A percentile compares a stretch with the other conserved stretches of the same genome.
phyloP scores from a whole-genome alignment of 2,113 vertebrate genomes.

The Cromileptes altivelis region DNA sequence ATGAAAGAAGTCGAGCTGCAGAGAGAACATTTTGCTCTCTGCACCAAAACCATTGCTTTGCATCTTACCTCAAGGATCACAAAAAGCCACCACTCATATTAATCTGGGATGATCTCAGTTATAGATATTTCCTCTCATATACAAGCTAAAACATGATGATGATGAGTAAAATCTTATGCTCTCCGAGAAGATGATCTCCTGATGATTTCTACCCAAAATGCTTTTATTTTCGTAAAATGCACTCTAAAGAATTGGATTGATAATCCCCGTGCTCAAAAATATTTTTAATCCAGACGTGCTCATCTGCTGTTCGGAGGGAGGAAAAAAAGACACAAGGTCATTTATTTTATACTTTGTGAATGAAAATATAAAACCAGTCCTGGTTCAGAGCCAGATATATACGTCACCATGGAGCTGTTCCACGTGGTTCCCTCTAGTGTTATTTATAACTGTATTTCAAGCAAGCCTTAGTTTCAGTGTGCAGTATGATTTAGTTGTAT shows the following conservation, averaged over 20 bases:
- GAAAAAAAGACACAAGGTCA: conserved; percentile 35
- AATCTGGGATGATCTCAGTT: conserved; percentile 31
- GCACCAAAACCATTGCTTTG: not conserved
- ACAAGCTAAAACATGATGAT: conserved; percentile 23
- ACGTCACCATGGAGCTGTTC: not conserved
- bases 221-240: conserved; percentile 55
- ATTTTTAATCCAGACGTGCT: conserved; percentile 66
- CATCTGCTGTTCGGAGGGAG: conserved; percentile 44
- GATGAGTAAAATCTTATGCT: conserved; percentile 36
- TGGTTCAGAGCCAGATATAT: conserved; percentile 1
- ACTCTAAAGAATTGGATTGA: conserved; percentile 76
- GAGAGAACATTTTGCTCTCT: not conserved
- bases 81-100: conserved; percentile 7
- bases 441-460: not conserved
- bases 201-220: conserved; percentile 45
- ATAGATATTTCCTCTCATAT: conserved; percentile 14
- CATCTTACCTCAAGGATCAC: conserved; percentile 25
- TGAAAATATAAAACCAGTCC: conserved; percentile 33
- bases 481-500: not conserved
- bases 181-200: conserved; percentile 33
- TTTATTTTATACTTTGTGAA: conserved; percentile 43
- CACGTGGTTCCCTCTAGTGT: not conserved
- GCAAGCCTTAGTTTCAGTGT: not conserved
- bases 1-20: conserved; percentile 4
- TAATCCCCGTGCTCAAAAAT: conserved; percentile 70